phyloP scores from a whole-genome alignment of 2,888 invertebrate genomes.

The Mythimna vitellina region DNA sequence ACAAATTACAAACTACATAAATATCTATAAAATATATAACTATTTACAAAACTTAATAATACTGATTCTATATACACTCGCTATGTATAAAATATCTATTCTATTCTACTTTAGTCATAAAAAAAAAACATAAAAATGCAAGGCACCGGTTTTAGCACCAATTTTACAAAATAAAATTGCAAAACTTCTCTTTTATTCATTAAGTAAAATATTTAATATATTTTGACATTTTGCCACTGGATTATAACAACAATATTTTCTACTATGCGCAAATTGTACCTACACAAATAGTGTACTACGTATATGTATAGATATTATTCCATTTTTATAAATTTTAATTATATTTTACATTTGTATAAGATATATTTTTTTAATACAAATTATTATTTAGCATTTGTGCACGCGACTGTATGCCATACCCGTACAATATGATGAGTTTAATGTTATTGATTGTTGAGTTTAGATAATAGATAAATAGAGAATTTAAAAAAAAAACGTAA shows the following conservation, averaged over 20 bases:
- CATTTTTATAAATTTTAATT: conserved; percentile 31
- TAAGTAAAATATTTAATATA: conserved; percentile 2
- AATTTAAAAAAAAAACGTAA: conserved; percentile 18
- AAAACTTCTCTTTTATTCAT: conserved; percentile 10
- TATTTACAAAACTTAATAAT: conserved; percentile 80
- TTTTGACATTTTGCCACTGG: conserved; percentile 9
- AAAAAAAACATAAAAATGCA: conserved; percentile 69
- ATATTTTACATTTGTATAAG: conserved; percentile 40
- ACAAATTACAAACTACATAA: conserved; percentile 68
- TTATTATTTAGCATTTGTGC: conserved; percentile 47
- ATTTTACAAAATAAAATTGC: conserved; percentile 49
- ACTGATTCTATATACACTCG: conserved; percentile 76
- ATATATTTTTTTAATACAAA: conserved; percentile 30
- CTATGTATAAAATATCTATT: conserved; percentile 53
- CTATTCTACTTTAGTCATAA: conserved; percentile 54
- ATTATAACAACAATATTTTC: conserved; percentile 13
- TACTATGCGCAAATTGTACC: conserved; percentile 46
- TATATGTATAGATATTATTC: conserved; percentile 10
- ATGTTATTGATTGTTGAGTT: conserved; percentile 33
- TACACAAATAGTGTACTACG: conserved; percentile 41
- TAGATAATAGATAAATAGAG: not conserved
- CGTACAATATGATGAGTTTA: conserved; percentile 53
- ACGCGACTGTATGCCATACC: conserved; percentile 60
- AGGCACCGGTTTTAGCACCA: conserved; percentile 79
- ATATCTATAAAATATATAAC: conserved; percentile 74